Evolutionary conservation across 2,113 vertebrate species (phyloP).

Genomic region (Myrmophylax atrothorax): DNA sequence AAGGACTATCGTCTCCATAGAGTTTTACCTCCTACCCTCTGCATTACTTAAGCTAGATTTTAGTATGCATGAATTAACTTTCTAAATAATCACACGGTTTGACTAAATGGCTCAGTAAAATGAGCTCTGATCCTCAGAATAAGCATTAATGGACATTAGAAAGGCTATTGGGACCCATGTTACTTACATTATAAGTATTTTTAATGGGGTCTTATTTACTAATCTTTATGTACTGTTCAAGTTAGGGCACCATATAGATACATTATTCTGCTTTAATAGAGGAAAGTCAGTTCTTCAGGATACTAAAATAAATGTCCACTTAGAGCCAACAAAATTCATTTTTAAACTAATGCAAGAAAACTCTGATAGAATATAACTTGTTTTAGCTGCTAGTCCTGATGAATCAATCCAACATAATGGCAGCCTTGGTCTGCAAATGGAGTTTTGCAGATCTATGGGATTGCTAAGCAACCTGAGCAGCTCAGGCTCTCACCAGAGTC

Average conservation of each 20-base stretch:
- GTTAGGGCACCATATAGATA: conserved; percentile 74
- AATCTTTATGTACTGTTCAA: conserved; percentile 81
- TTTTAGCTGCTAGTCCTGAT: conserved; percentile 48
- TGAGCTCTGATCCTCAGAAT: conserved; percentile 84
- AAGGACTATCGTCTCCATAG: conserved; percentile 83
- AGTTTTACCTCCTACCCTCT: conserved; percentile 85
- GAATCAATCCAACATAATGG: conserved; percentile 70
- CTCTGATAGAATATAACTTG: conserved; percentile 62
- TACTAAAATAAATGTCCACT: conserved; percentile 75
- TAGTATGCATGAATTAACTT: conserved; percentile 88
- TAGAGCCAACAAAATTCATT: conserved; percentile 71
- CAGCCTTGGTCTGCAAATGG: conserved; percentile 48
- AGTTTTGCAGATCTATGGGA: conserved; percentile 51
- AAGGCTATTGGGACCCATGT: conserved; percentile 81
- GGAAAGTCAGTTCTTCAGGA: conserved; percentile 71
- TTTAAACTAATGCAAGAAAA: conserved; percentile 70
- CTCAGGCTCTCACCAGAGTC: neutral
- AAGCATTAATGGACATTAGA: conserved; percentile 85
- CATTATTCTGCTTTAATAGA: conserved; percentile 73
- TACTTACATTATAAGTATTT: conserved; percentile 82
- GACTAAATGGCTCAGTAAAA: conserved; percentile 86
- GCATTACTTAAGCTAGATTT: conserved; percentile 86
- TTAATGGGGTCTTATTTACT: conserved; percentile 84
- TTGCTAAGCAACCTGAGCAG: conserved; percentile 15
- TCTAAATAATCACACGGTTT: conserved; percentile 86